phyloP scores from a whole-genome alignment of 2,888 invertebrate species.

The Coelinius sp. region DNA sequence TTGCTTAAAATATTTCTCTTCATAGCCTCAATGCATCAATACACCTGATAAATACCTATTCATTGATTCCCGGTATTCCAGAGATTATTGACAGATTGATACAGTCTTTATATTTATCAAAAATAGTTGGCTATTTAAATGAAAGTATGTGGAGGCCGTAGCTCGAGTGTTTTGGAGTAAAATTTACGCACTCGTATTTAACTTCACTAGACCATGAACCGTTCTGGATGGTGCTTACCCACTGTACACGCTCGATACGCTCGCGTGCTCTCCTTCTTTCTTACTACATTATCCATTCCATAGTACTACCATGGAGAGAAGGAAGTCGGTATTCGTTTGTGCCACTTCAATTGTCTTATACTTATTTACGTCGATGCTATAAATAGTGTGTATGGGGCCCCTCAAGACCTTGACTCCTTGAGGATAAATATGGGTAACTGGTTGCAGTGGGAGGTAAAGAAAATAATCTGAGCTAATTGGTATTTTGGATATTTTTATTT shows the following conservation, averaged over 20 bases:
- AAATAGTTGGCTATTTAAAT: conserved; percentile 41
- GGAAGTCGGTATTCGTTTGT: conserved; percentile 47
- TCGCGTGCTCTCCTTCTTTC: conserved; percentile 42
- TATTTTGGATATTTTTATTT: neutral
- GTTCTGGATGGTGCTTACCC: conserved; percentile 60
- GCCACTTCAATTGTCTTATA: conserved; percentile 42
- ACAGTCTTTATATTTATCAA: too few species aligned
- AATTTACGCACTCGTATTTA: conserved; percentile 58
- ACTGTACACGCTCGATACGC: conserved; percentile 56
- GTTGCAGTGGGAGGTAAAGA: neutral
- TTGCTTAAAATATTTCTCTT: too few species aligned
- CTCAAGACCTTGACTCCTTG: conserved; percentile 2
- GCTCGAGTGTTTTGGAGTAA: conserved; percentile 20
- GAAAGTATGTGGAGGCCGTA: conserved; percentile 18
- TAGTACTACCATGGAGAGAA: conserved; percentile 14
- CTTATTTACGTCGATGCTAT: neutral
- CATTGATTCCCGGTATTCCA: too few species aligned
- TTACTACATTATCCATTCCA: conserved; percentile 40
- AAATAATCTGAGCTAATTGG: neutral
- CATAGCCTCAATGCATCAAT: too few species aligned
- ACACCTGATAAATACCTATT: too few species aligned
- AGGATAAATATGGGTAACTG: neutral
- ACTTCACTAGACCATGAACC: conserved; percentile 62
- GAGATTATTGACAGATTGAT: too few species aligned
- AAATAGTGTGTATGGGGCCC: neutral